Conservation (phyloP, 2,888 invertebrate genomes). For the Amphipoea oculea region DNA sequence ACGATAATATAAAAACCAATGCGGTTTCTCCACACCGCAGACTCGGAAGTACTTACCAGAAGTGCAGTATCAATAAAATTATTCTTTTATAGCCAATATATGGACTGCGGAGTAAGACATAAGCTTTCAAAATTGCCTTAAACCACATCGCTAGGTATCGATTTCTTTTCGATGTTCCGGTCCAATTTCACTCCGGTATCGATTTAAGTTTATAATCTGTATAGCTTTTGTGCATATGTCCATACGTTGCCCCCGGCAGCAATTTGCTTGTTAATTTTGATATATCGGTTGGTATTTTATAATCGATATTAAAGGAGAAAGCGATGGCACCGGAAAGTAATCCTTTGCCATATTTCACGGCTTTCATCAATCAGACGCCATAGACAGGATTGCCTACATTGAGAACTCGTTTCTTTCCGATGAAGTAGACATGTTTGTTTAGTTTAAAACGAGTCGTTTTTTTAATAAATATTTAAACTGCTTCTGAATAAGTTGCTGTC, state of each 20-base stretch:
- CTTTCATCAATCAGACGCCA: constrained; percentile 74
- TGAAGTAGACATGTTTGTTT: constrained; percentile 36
- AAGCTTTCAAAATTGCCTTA: constrained; percentile 77
- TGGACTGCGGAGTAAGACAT: constrained; percentile 69
- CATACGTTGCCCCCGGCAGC: constrained; percentile 72
- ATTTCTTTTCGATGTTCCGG: constrained; percentile 85
- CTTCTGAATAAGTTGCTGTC: constrained; percentile 31
- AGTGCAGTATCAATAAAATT: constrained; percentile 67
- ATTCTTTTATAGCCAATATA: constrained; percentile 70
- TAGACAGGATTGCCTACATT: constrained; percentile 62
- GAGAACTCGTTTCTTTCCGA: constrained; percentile 53
- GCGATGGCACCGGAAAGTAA: constrained; percentile 71
- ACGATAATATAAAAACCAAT: constrained; percentile 52
- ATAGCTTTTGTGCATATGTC: constrained; percentile 69
- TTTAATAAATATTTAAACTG: constrained; percentile 43
- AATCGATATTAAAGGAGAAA: constrained; percentile 81
- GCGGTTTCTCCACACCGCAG: constrained; percentile 57
- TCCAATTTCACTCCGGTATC: constrained; percentile 79
- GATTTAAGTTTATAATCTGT: constrained; percentile 76
- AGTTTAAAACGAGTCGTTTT: constrained; percentile 13
- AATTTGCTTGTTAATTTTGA: constrained; percentile 79
- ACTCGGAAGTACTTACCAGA: constrained; percentile 55
- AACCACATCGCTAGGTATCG: constrained; percentile 75
- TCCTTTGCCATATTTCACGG: constrained; percentile 80
- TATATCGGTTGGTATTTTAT: constrained; percentile 79